Conservation (phyloP, 2,888 invertebrate species). For the Thera obeliscata region DNA sequence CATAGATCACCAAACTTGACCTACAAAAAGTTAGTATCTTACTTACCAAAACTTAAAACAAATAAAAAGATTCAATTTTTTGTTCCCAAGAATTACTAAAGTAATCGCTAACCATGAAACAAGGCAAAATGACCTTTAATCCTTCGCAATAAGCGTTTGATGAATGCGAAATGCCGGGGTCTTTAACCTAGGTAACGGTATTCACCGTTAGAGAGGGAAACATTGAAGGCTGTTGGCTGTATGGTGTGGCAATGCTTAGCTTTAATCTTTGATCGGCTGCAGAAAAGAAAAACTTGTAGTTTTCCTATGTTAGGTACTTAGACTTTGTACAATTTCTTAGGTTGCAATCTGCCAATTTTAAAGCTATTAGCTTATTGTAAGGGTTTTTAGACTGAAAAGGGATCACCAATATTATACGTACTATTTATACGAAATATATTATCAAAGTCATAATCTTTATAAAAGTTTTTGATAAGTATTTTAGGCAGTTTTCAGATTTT, state of each 20-base stretch:
- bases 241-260: constrained; percentile 29
- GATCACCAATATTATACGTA: too few relatives aligned
- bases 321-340: background rate
- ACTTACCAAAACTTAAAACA: background rate
- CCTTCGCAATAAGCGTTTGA: constrained; percentile 31
- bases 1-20: constrained; percentile 17
- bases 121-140: constrained; percentile 43
- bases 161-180: constrained; percentile 45
- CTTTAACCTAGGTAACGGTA: constrained; percentile 59
- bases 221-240: constrained; percentile 43
- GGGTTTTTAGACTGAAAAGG: too few relatives aligned
- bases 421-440: too few relatives aligned
- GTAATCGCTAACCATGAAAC: constrained; percentile 26
- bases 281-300: constrained; percentile 16
- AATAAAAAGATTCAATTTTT: background rate
- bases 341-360: background rate
- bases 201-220: constrained; percentile 60
- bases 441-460: too few relatives aligned
- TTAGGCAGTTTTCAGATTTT: too few relatives aligned
- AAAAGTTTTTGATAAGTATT: too few relatives aligned
- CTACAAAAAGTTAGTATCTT: constrained; percentile 7
- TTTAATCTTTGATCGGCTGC: constrained; percentile 10
- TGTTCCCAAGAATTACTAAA: constrained; percentile 23
- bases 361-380: too few relatives aligned
- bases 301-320: constrained; percentile 13